Conservation (phyloP, 1,140 invertebrate genomes). For the Drosophila punjabiensis region DNA sequence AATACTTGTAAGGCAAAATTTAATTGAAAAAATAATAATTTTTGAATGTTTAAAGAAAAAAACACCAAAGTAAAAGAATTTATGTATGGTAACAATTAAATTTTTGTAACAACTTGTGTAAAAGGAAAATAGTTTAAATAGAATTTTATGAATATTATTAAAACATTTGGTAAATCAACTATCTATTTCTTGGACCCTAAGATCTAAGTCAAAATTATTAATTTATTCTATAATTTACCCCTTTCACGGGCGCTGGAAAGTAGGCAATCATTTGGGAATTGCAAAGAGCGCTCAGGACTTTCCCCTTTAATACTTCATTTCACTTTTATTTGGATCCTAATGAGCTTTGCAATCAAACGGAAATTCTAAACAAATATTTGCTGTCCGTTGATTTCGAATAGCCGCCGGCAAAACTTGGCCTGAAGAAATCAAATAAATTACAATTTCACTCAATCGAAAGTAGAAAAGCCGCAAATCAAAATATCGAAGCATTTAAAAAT, state of each 20-base stretch:
- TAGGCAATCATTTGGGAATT: not conserved
- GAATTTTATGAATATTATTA: no score
- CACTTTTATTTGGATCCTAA: conserved; percentile 14
- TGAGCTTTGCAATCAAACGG: conserved; percentile 39
- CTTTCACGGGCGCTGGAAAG: not conserved
- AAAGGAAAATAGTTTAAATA: no score
- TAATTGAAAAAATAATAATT: conserved; percentile 31
- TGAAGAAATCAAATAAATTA: conserved; percentile 15
- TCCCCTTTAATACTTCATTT: conserved; percentile 20
- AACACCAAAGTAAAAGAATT: not conserved
- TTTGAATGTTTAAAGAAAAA: not conserved
- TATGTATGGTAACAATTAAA: no score
- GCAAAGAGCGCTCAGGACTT: no score
- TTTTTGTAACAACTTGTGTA: no score
- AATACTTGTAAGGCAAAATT: conserved; percentile 2
- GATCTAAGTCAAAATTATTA: not conserved
- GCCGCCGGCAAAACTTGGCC: conserved; percentile 8
- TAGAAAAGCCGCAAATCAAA: conserved; percentile 12
- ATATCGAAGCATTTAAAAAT: conserved; percentile 16
- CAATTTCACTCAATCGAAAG: conserved; percentile 9
- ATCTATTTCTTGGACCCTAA: no score
- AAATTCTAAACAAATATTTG: conserved; percentile 34
- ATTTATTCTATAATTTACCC: not conserved
- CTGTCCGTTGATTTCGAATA: conserved; percentile 21
- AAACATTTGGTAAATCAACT: no score